These are phyloP conservation scores for Tinea trinotella DNA, from an alignment of 2,888 invertebrate genomes.

Conservation along the genomic window DNA sequence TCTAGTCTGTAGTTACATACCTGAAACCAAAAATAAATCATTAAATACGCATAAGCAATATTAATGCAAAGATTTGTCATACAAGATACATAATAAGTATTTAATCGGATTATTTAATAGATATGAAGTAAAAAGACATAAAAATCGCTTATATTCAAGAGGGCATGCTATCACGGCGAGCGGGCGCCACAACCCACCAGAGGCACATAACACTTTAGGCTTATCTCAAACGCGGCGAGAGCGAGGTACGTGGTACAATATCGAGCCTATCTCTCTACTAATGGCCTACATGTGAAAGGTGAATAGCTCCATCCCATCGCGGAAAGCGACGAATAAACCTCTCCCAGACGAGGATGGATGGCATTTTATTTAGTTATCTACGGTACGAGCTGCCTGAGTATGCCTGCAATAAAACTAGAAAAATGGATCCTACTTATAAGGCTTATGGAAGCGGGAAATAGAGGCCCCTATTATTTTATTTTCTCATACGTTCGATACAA, in stretches of 20 bases:
- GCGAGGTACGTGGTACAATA: constrained; percentile 18
- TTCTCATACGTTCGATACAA: neutral
- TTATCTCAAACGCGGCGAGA: constrained; percentile 48
- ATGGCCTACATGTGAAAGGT: constrained; percentile 64
- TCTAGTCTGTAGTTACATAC: too few species aligned
- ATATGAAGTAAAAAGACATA: constrained; percentile 7
- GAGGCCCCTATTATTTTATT: neutral
- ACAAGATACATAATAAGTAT: too few species aligned
- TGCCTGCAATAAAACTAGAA: constrained; percentile 9
- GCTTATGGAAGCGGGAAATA: neutral
- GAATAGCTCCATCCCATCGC: constrained; percentile 50
- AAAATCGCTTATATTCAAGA: constrained; percentile 17
- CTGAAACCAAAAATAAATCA: too few species aligned
- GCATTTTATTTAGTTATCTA: constrained; percentile 38
- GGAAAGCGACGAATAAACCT: constrained; percentile 40
- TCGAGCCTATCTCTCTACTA: constrained; percentile 60
- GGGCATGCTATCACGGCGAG: constrained; percentile 32
- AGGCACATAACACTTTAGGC: constrained; percentile 49
- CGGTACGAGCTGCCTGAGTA: constrained; percentile 19
- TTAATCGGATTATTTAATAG: too few species aligned
- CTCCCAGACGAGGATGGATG: constrained; percentile 38
- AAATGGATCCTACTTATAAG: neutral
- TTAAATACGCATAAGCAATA: too few species aligned
- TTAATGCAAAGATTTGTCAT: too few species aligned
- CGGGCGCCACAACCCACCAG: constrained; percentile 37